These are phyloP conservation scores for Caenorhabditis inopinata DNA, from an alignment of 1,140 invertebrate genomes.

Conservation along the genomic window DNA sequence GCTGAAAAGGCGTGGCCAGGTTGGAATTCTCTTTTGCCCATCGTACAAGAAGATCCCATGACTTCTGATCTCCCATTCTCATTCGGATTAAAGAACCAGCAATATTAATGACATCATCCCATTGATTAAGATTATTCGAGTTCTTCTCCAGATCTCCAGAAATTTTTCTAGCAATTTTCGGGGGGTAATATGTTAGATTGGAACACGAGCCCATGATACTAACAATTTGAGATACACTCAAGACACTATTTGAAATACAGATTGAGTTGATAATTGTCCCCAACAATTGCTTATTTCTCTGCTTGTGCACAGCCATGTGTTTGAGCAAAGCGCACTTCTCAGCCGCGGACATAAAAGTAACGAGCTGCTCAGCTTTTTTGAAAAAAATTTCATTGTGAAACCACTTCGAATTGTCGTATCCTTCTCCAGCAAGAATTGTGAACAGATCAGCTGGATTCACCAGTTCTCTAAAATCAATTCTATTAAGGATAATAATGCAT, in stretches of 20 bases:
- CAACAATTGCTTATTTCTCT: neutral
- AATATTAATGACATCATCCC: neutral
- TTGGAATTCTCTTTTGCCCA: neutral
- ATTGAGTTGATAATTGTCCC: neutral
- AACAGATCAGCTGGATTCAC: neutral
- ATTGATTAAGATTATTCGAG: neutral
- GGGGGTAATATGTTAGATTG: neutral
- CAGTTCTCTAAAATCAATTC: neutral
- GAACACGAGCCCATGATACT: neutral
- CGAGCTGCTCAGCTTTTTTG: neutral
- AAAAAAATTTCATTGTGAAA: neutral
- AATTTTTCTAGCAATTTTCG: neutral
- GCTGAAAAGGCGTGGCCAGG: neutral
- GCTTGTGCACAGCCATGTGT: neutral
- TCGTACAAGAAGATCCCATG: neutral
- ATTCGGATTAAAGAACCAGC: neutral
- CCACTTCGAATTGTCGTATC: neutral
- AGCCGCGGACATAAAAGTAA: neutral
- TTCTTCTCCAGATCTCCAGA: neutral
- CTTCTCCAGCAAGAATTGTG: neutral
- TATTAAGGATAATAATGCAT: too few species aligned
- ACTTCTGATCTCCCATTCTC: constrained; percentile 9
- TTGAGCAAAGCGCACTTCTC: constrained; percentile 2
- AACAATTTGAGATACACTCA: neutral
- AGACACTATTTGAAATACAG: neutral